Percentiles rank a stretch among this genome's conserved stretches.
Conservation (phyloP, 2,888 invertebrate species). For the Chouioia cunea region DNA sequence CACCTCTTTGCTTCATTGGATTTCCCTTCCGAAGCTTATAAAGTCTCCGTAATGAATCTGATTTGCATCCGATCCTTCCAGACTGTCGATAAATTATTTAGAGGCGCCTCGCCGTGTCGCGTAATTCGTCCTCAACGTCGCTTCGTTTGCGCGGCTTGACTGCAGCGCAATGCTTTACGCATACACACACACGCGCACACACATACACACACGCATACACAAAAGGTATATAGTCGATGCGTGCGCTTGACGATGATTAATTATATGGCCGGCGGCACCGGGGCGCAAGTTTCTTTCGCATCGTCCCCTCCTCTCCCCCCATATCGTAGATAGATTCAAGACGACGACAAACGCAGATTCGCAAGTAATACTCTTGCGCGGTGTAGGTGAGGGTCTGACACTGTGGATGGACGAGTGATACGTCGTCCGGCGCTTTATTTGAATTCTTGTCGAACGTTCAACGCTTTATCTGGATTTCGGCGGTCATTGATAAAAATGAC, state of each 20-base stretch:
- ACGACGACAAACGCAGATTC: conserved; percentile 21
- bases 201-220: too few relatives aligned
- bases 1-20: conserved; percentile 19
- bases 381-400: too few relatives aligned
- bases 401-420: too few relatives aligned
- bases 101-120: conserved; percentile 41
- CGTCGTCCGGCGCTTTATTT: conserved; percentile 45
- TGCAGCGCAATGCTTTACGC: conserved; percentile 3
- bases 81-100: conserved; percentile 57
- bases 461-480: conserved; percentile 55
- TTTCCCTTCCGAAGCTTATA: conserved; percentile 33
- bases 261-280: conserved; percentile 37
- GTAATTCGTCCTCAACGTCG: conserved; percentile 3
- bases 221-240: too few relatives aligned
- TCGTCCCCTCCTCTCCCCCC: too few relatives aligned
- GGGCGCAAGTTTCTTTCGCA: neutral
- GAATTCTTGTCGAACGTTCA: conserved; percentile 50
- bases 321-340: neutral
- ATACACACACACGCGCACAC: neutral
- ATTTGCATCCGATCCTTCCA: conserved; percentile 67
- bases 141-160: too few relatives aligned
- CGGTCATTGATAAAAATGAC: conserved; percentile 56
- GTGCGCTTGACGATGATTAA: conserved; percentile 53
- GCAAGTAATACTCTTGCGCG: neutral
- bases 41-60: conserved; percentile 64